A percentile compares a stretch with the other conserved stretches of the same genome.
These are phyloP conservation scores for Elephas maximus DNA, from an alignment of 2,113 vertebrate genomes.

Conservation along the genomic window DNA sequence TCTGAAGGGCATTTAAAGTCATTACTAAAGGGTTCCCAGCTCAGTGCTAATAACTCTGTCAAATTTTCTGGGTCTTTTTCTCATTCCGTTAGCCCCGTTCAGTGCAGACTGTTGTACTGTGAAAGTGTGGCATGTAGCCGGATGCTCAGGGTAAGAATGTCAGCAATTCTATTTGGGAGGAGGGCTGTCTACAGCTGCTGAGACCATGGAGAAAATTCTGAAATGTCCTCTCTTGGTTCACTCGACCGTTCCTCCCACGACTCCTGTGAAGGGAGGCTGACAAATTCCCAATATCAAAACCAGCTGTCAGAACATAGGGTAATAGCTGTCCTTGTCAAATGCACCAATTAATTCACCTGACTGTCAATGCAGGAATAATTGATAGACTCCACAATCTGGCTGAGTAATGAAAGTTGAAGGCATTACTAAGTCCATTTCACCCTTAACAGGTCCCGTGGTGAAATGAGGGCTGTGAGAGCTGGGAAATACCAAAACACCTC, in stretches of 20 bases:
- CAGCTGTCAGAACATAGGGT: slow-evolving; percentile 90
- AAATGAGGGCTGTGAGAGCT: slow-evolving; percentile 68
- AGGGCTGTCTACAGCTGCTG: slow-evolving; percentile 62
- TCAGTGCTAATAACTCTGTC: slow-evolving; percentile 73
- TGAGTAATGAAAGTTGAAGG: slow-evolving; percentile 87
- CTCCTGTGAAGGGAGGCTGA: slow-evolving; percentile 88
- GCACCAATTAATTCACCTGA: slow-evolving; percentile 89
- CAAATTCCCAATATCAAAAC: slow-evolving; percentile 91
- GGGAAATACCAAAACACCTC: neutral
- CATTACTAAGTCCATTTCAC: slow-evolving; percentile 82
- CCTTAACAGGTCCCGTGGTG: slow-evolving; percentile 58
- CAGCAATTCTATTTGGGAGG: slow-evolving; percentile 76
- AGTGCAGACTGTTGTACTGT: slow-evolving; percentile 54
- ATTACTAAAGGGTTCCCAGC: slow-evolving; percentile 71
- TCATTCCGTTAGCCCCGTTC: slow-evolving; percentile 54
- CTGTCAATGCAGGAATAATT: slow-evolving; percentile 89
- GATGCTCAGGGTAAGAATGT: slow-evolving; percentile 67
- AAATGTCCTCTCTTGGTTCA: slow-evolving; percentile 64
- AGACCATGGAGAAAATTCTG: slow-evolving; percentile 36
- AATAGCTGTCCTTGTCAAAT: slow-evolving; percentile 92
- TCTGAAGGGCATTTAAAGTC: slow-evolving; percentile 71
- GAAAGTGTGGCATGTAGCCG: slow-evolving; percentile 19
- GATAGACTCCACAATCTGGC: slow-evolving; percentile 90
- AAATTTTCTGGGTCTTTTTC: slow-evolving; percentile 60
- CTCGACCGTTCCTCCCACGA: slow-evolving; percentile 84